A percentile compares a stretch with the other conserved stretches of the same genome.
Conservation (phyloP, 2,113 vertebrate genomes). For the Empidonax traillii region DNA sequence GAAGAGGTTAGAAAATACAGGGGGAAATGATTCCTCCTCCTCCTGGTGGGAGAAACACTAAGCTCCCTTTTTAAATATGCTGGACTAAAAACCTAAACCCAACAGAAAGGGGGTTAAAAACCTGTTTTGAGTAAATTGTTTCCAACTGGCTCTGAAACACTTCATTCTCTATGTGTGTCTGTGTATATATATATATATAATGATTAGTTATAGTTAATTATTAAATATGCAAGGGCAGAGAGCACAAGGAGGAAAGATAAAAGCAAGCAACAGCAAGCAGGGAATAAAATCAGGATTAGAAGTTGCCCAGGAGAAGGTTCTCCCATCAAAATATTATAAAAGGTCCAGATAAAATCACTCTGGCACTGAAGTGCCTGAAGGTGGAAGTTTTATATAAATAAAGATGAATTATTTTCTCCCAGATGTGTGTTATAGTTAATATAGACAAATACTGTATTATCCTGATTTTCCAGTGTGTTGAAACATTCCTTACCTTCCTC, state of each 20-base stretch:
- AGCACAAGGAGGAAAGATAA: not conserved
- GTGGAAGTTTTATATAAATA: not conserved
- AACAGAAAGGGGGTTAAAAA: not conserved
- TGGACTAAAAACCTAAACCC: not conserved
- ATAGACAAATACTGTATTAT: not conserved
- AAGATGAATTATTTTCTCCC: not conserved
- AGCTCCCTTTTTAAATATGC: not conserved
- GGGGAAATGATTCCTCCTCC: not conserved
- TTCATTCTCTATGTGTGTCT: not conserved
- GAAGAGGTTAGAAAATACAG: not conserved
- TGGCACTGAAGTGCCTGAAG: not conserved
- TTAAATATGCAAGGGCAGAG: not conserved
- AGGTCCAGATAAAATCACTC: not conserved
- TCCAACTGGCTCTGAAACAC: not conserved
- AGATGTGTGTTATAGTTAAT: not conserved
- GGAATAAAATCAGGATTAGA: not conserved
- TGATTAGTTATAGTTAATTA: not conserved
- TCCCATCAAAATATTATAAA: not conserved
- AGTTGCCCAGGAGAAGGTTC: not conserved
- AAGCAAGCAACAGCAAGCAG: not conserved
- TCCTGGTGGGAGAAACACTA: not conserved
- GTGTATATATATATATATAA: not conserved
- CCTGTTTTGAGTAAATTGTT: not conserved
- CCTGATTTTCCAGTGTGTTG: not conserved
- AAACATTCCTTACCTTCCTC: not conserved